A percentile compares a stretch with the other conserved stretches of the same genome.
Evolutionary conservation across 2,797 vertebrate genomes (phyloP).

Genomic region (Pachyuromys duprasi): DNA sequence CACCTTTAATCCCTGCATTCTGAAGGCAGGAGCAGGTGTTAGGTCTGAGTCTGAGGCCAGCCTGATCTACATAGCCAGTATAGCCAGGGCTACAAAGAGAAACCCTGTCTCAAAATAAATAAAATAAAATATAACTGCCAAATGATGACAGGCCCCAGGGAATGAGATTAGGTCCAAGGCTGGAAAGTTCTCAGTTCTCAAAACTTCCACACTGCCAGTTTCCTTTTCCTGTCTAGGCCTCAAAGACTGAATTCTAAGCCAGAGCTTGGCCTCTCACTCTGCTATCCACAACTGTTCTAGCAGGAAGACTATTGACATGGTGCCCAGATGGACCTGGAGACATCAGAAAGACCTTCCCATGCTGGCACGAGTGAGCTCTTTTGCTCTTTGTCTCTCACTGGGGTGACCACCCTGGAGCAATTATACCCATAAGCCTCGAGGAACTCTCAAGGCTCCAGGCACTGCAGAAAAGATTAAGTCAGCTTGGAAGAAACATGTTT

Average conservation of each 20-base stretch:
- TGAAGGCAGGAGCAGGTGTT: not conserved
- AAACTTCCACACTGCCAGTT: not conserved
- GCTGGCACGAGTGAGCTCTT: not conserved
- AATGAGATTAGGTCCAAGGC: not conserved
- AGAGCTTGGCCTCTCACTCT: not conserved
- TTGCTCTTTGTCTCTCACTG: not conserved
- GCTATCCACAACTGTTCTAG: not conserved
- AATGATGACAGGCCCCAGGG: not conserved
- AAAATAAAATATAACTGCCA: not conserved
- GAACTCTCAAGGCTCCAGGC: slow-evolving; percentile 2
- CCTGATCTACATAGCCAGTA: not conserved
- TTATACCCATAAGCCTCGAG: not conserved
- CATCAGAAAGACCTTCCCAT: not conserved
- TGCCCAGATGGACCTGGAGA: not conserved
- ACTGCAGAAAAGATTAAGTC: slow-evolving; percentile 32
- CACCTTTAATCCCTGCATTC: not conserved
- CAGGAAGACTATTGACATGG: not conserved
- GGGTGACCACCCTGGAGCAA: slow-evolving; percentile 3
- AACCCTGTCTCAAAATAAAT: not conserved
- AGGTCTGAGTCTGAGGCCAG: not conserved
- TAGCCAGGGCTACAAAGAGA: not conserved
- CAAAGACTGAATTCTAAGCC: not conserved
- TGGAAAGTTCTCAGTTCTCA: not conserved
- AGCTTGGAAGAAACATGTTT: slow-evolving; percentile 58
- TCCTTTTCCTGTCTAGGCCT: not conserved